Evolutionary conservation across 2,113 vertebrate genomes (phyloP), one percentile per base, ranked within the genome.

Genomic region (Pithys albifrons): DNA sequence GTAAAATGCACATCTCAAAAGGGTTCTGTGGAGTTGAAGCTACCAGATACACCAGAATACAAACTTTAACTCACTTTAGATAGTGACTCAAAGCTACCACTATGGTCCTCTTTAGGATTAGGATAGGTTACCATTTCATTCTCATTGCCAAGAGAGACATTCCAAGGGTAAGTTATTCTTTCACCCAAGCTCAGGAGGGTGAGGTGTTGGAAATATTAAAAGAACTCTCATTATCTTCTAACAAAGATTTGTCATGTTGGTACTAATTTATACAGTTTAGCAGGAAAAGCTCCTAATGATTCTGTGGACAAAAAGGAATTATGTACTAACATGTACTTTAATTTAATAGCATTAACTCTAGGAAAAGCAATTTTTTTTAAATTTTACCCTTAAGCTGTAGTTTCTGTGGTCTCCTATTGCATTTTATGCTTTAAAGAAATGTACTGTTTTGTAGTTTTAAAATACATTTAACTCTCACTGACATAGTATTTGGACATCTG

Each of bases 201-300:
- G 12, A 93, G 69, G 86, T 96, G 93, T 89, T 97, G 62, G 92
- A 95, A 97, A 96, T 93, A 92, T 43, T 96, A 91, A 93, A 88
- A 96, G 92, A 87, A 73, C 69, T 94, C 91, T 85, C 73, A 87
- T 96, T 96, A 94, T 93, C 88, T 76, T 89, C 80, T 93, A 89
- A 94, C 92, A 97, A 91, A 94, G 83, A 87, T 94, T 94, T 96
- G 76, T 94, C 91, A 41, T 96, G 95, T 96, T 0, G 0, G 70
- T 96, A 85, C 93, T 96, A 96, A 96, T 97, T 96, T 94, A 95
- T 89, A 93, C 61, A 93, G 73, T 93, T 95, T 83, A 92, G 66
- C 92, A 96, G 93, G 79, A 96, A 96, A 96, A 81, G 91, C 86
- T 88, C 33, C 85, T 95, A 96, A 96, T 87, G 83, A 69, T 87